phyloP scores from a whole-genome alignment of 1,140 invertebrate species.

The Cryptotermes secundus region DNA sequence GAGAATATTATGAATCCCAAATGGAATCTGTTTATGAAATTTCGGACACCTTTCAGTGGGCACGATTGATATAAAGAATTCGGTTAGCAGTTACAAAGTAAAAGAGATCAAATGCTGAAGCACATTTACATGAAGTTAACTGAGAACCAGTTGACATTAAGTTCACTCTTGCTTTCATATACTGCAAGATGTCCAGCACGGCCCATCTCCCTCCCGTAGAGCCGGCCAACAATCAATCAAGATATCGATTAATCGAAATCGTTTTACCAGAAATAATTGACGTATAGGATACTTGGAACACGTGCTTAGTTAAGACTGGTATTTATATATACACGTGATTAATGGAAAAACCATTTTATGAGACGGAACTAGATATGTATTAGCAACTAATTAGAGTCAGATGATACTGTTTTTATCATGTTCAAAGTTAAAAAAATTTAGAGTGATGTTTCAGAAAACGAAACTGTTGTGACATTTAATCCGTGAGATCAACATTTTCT shows the following conservation, averaged over 20 bases:
- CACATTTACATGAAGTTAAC: too few species aligned
- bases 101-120: too few species aligned
- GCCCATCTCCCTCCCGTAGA: neutral
- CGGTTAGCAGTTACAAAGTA: too few species aligned
- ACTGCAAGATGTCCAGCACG: neutral
- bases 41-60: too few species aligned
- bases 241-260: conserved; percentile 17
- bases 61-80: too few species aligned
- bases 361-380: too few species aligned
- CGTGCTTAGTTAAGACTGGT: neutral
- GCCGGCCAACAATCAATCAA: conserved; percentile 10
- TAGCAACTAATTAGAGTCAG: neutral
- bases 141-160: neutral
- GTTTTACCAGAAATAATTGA: conserved; percentile 18
- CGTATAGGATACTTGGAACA: neutral
- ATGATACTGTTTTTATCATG: neutral
- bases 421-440: too few species aligned
- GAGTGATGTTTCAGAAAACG: too few species aligned
- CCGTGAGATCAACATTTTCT: neutral
- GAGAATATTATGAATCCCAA: too few species aligned
- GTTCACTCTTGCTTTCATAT: neutral
- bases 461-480: too few species aligned
- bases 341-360: neutral
- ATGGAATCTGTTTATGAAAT: too few species aligned
- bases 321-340: neutral